A percentile compares a stretch with the other conserved stretches of the same genome.
Conservation (phyloP, 2,797 vertebrate genomes). For the Myiothlypis coronata region DNA sequence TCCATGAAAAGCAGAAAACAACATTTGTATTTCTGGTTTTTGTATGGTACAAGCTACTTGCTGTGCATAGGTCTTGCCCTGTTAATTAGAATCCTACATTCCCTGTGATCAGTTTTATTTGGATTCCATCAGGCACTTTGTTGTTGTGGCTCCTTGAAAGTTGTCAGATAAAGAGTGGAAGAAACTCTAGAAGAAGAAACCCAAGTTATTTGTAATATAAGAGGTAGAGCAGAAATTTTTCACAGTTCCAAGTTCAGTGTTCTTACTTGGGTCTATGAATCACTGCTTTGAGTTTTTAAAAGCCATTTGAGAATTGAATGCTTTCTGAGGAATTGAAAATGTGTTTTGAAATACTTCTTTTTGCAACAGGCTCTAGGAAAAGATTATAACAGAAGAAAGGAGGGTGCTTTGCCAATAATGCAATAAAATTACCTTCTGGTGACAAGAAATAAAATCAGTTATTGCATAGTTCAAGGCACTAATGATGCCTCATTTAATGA, state of each 20-base stretch:
- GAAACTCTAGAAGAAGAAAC: background rate
- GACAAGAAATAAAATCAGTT: background rate
- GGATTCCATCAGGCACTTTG: background rate
- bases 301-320: background rate
- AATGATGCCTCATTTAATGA: background rate
- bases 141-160: background rate
- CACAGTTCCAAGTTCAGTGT: background rate
- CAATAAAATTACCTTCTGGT: background rate
- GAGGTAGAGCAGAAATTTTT: background rate
- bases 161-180: background rate
- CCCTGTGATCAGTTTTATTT: background rate
- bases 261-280: background rate
- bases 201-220: background rate
- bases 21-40: background rate
- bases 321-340: background rate
- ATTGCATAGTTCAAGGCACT: background rate
- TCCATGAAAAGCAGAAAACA: background rate
- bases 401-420: background rate
- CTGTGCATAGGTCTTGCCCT: background rate
- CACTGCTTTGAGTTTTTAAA: background rate
- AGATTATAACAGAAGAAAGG: background rate
- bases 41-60: background rate
- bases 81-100: background rate
- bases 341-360: background rate
- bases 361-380: background rate